A percentile compares a stretch with the other conserved stretches of the same genome.
Conservation (phyloP, 2,113 vertebrate species). For the Oenanthe oenanthe region DNA sequence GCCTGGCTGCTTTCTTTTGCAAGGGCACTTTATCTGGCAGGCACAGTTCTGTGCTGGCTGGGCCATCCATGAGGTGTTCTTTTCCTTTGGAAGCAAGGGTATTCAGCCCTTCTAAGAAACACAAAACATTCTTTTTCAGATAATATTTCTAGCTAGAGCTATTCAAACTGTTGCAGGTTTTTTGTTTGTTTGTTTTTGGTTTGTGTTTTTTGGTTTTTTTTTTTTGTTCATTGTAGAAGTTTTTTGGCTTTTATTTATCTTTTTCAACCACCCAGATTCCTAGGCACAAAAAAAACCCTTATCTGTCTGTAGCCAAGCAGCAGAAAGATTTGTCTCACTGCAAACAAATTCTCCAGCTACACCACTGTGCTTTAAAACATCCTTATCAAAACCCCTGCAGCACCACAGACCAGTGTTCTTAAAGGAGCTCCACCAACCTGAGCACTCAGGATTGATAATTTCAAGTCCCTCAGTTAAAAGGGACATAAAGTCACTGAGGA, state of each 20-base stretch:
- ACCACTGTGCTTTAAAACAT: neutral
- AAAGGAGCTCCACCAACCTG: neutral
- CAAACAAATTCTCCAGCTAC: neutral
- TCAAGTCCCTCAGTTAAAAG: neutral
- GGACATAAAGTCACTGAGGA: neutral
- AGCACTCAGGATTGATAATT: neutral
- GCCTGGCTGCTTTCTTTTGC: neutral
- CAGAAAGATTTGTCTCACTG: neutral
- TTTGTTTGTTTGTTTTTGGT: neutral
- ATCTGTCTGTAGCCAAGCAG: neutral
- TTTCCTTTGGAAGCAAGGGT: neutral
- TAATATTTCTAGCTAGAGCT: neutral
- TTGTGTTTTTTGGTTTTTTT: no score
- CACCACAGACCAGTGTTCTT: neutral
- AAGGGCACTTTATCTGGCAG: neutral
- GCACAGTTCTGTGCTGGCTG: neutral
- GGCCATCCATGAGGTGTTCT: neutral
- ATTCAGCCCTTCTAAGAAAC: neutral
- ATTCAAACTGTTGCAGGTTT: neutral
- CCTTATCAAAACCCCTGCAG: neutral
- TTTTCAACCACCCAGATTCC: neutral
- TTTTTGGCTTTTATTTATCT: neutral
- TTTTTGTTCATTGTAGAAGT: fast-evolving
- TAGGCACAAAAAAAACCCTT: neutral
- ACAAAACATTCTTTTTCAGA: neutral